A percentile compares a stretch with the other conserved stretches of the same genome.
phyloP scores from a whole-genome alignment of 2,797 vertebrate species.

The Eulemur coronatus region DNA sequence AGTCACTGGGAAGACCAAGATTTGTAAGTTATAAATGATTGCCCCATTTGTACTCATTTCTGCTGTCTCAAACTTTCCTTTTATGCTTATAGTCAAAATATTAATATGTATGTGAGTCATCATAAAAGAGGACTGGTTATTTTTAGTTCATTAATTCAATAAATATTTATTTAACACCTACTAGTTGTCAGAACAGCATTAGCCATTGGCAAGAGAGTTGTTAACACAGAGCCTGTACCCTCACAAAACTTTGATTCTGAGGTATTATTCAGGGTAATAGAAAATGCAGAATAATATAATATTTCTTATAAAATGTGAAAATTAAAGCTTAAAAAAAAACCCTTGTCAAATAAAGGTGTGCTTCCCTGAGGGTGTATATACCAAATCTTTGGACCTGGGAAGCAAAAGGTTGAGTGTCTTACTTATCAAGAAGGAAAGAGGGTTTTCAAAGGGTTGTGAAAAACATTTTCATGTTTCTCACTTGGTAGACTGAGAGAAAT shows the following conservation, averaged over 20 bases:
- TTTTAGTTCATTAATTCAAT: not conserved
- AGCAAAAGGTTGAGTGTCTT: not conserved
- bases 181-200: not conserved
- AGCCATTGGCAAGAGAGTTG: not conserved
- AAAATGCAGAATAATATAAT: not conserved
- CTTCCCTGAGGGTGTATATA: not conserved
- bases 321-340: not conserved
- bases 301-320: not conserved
- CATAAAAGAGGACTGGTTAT: not conserved
- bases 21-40: not conserved
- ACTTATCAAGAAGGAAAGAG: not conserved
- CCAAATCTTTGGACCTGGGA: not conserved
- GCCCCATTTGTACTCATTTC: not conserved
- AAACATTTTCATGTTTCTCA: not conserved
- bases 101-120: not conserved
- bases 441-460: not conserved
- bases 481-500: not conserved
- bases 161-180: not conserved
- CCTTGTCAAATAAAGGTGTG: not conserved
- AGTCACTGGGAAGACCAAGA: not conserved
- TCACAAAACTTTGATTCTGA: not conserved
- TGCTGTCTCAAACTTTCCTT: not conserved
- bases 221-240: not conserved
- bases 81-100: not conserved
- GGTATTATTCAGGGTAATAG: not conserved